These are phyloP conservation scores for Xestia rhomboidea DNA, from an alignment of 2,888 invertebrate species.

Conservation along the genomic window DNA sequence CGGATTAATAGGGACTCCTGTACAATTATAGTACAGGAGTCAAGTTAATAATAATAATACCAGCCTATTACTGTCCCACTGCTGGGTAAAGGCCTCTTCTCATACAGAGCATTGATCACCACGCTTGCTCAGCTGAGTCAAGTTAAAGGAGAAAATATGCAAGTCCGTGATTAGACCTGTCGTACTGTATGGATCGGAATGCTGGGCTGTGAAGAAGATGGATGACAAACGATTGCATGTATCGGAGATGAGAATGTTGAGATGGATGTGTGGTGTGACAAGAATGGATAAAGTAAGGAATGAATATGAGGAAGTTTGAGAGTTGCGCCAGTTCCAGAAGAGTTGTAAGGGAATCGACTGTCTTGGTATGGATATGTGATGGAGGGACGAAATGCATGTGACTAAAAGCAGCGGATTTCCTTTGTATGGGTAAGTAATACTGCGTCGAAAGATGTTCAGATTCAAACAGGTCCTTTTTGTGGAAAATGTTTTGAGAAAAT, in stretches of 20 bases:
- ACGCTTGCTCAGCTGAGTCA: no score
- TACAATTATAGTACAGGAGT: not conserved
- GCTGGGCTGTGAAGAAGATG: not conserved
- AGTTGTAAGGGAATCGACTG: no score
- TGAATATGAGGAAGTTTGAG: not conserved
- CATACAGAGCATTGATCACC: no score
- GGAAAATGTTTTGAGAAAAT: not conserved
- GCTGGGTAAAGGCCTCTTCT: no score
- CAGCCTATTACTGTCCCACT: no score
- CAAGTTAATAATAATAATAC: no score
- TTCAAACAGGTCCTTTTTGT: not conserved
- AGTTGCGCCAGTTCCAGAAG: not conserved
- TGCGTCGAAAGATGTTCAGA: not conserved
- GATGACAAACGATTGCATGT: not conserved
- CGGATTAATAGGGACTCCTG: slow-evolving; percentile 24
- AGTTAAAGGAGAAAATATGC: not conserved
- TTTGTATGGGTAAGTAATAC: not conserved
- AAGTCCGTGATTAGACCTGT: not conserved
- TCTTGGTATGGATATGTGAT: no score
- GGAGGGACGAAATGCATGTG: not conserved
- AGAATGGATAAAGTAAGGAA: not conserved
- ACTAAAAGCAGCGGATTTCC: not conserved
- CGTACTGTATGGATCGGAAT: not conserved
- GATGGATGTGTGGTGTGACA: not conserved
- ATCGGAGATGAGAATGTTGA: not conserved